Conservation (phyloP, 2,888 invertebrate genomes). For the Nycteola revayana region DNA sequence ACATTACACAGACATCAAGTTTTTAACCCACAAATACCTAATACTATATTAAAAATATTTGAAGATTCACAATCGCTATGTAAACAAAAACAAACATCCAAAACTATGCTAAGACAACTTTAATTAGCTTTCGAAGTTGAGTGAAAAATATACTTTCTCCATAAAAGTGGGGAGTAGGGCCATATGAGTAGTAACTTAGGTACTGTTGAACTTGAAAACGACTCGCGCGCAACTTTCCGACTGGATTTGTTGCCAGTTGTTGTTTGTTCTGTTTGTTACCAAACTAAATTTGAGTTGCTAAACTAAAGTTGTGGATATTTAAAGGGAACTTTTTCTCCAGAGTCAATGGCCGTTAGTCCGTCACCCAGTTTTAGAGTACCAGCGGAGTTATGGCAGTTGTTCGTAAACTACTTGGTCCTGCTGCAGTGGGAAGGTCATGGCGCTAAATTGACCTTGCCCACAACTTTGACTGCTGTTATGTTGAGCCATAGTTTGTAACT, state of each 20-base stretch:
- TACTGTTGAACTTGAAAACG: slow-evolving; percentile 73
- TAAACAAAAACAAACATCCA: not conserved
- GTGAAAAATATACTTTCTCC: slow-evolving; percentile 1
- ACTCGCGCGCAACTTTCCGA: slow-evolving; percentile 77
- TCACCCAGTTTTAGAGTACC: slow-evolving; percentile 81
- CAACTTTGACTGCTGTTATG: slow-evolving; percentile 60
- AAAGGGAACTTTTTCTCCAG: slow-evolving; percentile 81
- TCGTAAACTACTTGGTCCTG: slow-evolving; percentile 78
- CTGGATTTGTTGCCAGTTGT: slow-evolving; percentile 76
- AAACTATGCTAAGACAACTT: not conserved
- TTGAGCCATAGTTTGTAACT: slow-evolving; percentile 47
- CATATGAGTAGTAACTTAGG: slow-evolving; percentile 24
- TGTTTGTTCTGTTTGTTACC: slow-evolving; percentile 77
- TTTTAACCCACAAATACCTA: too few relatives aligned
- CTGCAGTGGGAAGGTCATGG: slow-evolving; percentile 76
- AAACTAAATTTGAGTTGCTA: slow-evolving; percentile 81
- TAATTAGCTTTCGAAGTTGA: slow-evolving; percentile 8
- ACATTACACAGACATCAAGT: too few relatives aligned
- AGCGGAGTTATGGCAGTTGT: slow-evolving; percentile 82
- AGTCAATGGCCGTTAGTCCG: slow-evolving; percentile 80
- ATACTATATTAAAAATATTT: too few relatives aligned
- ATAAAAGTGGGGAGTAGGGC: not conserved
- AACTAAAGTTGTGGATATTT: slow-evolving; percentile 81
- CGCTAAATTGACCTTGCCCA: slow-evolving; percentile 78
- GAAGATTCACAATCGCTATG: slow-evolving; percentile 5